These are phyloP conservation scores for Sitodiplosis mosellana DNA, from an alignment of 1,140 invertebrate species.

Conservation along the genomic window DNA sequence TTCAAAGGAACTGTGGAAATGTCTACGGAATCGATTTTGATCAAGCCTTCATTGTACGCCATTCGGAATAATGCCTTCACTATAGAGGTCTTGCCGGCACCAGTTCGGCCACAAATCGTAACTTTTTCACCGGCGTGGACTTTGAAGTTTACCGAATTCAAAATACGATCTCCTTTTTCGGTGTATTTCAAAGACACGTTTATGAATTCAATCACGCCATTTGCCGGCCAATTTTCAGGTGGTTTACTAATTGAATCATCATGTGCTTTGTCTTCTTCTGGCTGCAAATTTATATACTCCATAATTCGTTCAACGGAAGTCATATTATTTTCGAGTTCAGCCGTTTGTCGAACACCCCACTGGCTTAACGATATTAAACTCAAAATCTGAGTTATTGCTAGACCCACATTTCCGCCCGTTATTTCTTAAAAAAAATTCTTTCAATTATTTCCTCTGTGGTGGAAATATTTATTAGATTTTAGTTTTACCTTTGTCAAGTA, in stretches of 20 bases:
- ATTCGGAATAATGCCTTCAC: constrained; percentile 53
- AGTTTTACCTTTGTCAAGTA: constrained; percentile 11
- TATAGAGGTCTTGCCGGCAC: constrained; percentile 32
- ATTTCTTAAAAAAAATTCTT: too few species aligned
- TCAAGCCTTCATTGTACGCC: constrained; percentile 40
- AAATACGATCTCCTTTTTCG: constrained; percentile 36
- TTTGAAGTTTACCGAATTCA: constrained; percentile 51
- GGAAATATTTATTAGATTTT: too few species aligned
- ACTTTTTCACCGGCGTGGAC: constrained; percentile 32
- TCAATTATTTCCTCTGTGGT: too few species aligned
- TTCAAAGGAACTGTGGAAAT: constrained; percentile 31
- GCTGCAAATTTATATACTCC: constrained; percentile 37
- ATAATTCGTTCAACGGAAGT: constrained; percentile 61
- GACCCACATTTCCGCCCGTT: too few species aligned
- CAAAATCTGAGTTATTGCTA: too few species aligned
- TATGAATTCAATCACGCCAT: constrained; percentile 48
- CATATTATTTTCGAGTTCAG: constrained; percentile 37
- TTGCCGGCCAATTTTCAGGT: constrained; percentile 43
- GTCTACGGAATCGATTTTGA: constrained; percentile 40
- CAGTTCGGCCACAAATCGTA: constrained; percentile 44
- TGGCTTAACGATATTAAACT: too few species aligned
- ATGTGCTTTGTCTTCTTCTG: constrained; percentile 24
- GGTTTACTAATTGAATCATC: constrained; percentile 9
- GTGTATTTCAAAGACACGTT: constrained; percentile 45
- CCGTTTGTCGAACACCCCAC: too few species aligned